Base-by-base conservation (phyloP, 2,888 invertebrate species). In the Melanostoma mellinum region DNA sequence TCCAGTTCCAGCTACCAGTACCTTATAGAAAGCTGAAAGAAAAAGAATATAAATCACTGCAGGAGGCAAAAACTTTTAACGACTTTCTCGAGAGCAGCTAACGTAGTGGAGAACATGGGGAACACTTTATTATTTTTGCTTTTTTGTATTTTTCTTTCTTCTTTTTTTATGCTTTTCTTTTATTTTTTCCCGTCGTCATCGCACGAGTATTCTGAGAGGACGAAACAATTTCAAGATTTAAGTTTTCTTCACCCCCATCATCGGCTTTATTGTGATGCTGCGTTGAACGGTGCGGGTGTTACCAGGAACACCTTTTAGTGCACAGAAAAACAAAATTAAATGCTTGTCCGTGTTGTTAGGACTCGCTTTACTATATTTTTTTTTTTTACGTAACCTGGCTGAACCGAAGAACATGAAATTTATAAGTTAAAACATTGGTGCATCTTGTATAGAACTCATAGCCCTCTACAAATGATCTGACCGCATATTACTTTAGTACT, bases 61-160 rank as follows among this genome's bases (percentile, higher is more conserved):
- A 61, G 79, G 79, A 84, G 74, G 84, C 75, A 79, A 84, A 84
- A 84, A 84, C 74, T 84, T 84, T 84, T 84, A 84, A 84, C 84
- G 84, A 84, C 84, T 84, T 84, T 84, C 74, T 75, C 79, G 74
- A 84, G 79, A 79, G 79, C 20, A 20, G 20, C 79, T 75, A 79
- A 74, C 82, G 53, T 71, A 61, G 38, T 65, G 44, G 63, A 67
- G 71, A 79, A 75, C 74, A 79, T 84, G 79, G 67, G 74, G 67
- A 75, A 71, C 38, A 65, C 53, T 71, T 75, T 53, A 53, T 55
- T 44, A 50, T 42, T 6, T 48, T 8, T 67, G 42, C 9, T 30
- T 50, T 6, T 53, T 42, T 4, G 8, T 38, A 9, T 50, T 10
- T 48, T 50, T 33, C 9, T 20, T 20, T 20, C 20, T 20, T 20